Percentiles rank a stretch among this genome's conserved stretches.
Evolutionary conservation across 2,888 invertebrate species (phyloP).

Genomic region (Sminthurides aquaticus): DNA sequence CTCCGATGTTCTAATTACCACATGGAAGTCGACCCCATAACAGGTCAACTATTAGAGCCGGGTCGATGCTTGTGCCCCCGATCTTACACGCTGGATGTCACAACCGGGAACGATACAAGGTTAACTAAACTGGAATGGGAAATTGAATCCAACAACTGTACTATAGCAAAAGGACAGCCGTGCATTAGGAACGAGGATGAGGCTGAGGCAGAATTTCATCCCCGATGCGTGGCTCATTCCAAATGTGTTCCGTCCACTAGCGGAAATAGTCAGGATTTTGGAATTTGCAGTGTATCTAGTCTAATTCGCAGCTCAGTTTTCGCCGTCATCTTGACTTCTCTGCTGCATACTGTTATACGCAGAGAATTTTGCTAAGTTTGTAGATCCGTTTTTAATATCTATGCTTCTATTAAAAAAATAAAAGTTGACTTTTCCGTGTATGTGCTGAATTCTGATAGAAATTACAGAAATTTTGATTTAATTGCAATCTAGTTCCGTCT

Average conservation of each 20-base stretch:
- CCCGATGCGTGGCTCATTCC: not conserved
- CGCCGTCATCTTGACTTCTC: too few relatives aligned
- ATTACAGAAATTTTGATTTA: too few relatives aligned
- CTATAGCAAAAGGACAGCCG: not conserved
- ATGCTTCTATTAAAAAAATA: too few relatives aligned
- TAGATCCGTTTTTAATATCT: too few relatives aligned
- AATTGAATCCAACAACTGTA: not conserved
- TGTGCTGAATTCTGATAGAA: too few relatives aligned
- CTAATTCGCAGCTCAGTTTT: too few relatives aligned
- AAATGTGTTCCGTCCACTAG: too few relatives aligned
- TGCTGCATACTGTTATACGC: too few relatives aligned
- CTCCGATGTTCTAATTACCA: not conserved
- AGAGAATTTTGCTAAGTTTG: too few relatives aligned
- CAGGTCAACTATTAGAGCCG: not conserved
- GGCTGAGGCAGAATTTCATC: not conserved
- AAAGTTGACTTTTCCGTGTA: too few relatives aligned
- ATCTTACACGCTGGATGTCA: not conserved
- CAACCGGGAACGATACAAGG: not conserved
- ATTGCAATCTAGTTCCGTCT: too few relatives aligned
- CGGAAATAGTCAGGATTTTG: too few relatives aligned
- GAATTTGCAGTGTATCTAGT: slow-evolving; percentile 1
- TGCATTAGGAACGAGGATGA: not conserved
- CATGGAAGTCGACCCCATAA: not conserved
- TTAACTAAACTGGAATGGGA: not conserved
- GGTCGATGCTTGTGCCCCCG: not conserved